These are phyloP conservation scores for Callospermophilus lateralis DNA, from an alignment of 2,113 vertebrate genomes.

Conservation along the genomic window DNA sequence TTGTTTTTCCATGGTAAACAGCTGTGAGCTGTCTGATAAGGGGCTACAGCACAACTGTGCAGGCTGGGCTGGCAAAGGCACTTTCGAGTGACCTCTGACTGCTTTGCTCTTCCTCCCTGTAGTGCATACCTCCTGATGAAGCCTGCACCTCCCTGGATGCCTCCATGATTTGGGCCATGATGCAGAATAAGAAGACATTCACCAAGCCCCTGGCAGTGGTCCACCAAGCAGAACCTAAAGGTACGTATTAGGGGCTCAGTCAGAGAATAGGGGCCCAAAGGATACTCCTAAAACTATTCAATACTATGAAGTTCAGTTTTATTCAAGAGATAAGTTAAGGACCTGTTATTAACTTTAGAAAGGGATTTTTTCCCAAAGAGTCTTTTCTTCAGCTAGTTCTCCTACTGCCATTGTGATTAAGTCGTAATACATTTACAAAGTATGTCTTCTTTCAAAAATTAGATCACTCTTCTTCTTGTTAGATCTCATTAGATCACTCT, in stretches of 20 bases:
- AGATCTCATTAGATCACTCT: neutral
- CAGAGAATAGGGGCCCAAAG: neutral
- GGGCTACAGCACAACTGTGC: neutral
- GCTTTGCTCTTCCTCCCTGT: constrained; percentile 40
- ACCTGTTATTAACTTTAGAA: neutral
- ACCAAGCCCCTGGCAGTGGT: constrained; percentile 92
- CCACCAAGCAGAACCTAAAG: constrained; percentile 84
- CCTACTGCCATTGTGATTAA: neutral
- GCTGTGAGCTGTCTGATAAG: constrained; percentile 55
- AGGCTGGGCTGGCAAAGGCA: neutral
- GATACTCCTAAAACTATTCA: neutral
- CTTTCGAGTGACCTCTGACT: neutral
- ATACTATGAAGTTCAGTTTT: neutral
- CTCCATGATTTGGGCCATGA: constrained; percentile 92
- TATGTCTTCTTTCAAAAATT: constrained; percentile 22
- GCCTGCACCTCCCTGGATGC: constrained; percentile 89
- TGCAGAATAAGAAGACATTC: constrained; percentile 92
- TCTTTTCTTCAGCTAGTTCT: constrained; percentile 19
- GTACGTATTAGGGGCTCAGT: constrained; percentile 67
- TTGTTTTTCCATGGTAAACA: constrained; percentile 32
- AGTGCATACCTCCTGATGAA: constrained; percentile 93
- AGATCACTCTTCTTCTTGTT: neutral
- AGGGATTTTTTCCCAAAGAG: neutral
- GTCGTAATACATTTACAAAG: neutral
- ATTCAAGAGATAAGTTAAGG: neutral